Evolutionary conservation across 2,797 vertebrate genomes (phyloP).

Genomic region (Fistularia tabacaria): DNA sequence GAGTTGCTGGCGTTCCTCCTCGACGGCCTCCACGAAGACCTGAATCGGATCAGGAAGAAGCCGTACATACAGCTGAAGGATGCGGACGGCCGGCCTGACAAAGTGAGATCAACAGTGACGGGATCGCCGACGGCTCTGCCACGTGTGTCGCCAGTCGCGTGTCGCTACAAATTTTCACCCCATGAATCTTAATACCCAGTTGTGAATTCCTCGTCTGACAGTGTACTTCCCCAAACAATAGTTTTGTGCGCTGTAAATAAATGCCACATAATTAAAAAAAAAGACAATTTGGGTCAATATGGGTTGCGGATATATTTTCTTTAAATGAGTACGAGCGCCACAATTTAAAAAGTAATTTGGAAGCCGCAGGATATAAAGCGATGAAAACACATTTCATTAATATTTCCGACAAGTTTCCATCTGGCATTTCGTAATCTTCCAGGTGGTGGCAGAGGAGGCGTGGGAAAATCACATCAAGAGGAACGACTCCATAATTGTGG

Average conservation of each 20-base stretch:
- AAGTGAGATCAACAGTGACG: constrained; percentile 68
- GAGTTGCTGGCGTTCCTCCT: constrained; percentile 96
- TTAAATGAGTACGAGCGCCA: too few relatives aligned
- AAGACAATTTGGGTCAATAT: too few relatives aligned
- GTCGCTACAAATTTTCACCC: too few relatives aligned
- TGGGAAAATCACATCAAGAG: constrained; percentile 98
- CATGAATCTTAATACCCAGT: too few relatives aligned
- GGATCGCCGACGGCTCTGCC: too few relatives aligned
- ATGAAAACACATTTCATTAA: not conserved
- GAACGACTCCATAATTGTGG: constrained; percentile 98
- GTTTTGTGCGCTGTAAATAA: too few relatives aligned
- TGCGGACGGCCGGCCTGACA: constrained; percentile 89
- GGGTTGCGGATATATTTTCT: too few relatives aligned
- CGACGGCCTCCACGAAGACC: constrained; percentile 95
- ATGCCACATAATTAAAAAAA: too few relatives aligned
- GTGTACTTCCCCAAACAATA: too few relatives aligned
- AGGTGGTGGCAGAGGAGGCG: constrained; percentile 97
- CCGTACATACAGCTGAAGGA: constrained; percentile 98
- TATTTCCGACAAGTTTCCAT: not conserved
- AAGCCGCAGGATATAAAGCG: not conserved
- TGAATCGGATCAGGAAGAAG: constrained; percentile 98
- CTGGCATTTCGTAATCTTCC: not conserved
- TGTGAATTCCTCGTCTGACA: too few relatives aligned
- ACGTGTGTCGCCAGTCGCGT: too few relatives aligned
- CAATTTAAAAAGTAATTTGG: too few relatives aligned